Conservation (phyloP, 1,140 invertebrate genomes). For the Pemphigus obesinymphae region DNA sequence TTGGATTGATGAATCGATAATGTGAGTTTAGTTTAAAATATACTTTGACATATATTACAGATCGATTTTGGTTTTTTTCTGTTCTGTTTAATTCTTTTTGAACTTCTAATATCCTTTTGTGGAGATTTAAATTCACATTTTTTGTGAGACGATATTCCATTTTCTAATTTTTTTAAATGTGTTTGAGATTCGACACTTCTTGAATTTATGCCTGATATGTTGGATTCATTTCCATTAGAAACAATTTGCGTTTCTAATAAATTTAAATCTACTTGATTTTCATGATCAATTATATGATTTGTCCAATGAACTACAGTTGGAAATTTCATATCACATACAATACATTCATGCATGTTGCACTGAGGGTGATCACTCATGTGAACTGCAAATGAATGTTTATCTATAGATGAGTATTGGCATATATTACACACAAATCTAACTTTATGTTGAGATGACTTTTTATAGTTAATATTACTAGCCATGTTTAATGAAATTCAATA, state of each 20-base stretch:
- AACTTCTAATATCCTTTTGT: too few relatives aligned
- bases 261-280: background rate
- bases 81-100: background rate
- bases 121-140: background rate
- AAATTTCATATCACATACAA: background rate
- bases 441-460: background rate
- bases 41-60: background rate
- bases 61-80: background rate
- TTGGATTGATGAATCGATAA: background rate
- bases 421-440: background rate
- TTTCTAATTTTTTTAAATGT: background rate
- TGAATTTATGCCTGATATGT: background rate
- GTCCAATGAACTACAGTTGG: background rate
- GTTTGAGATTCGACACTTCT: background rate
- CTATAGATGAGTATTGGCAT: background rate
- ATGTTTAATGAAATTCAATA: background rate
- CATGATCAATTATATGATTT: background rate
- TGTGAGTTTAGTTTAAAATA: background rate
- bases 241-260: background rate
- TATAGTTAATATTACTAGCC: background rate
- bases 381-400: conserved; percentile 7
- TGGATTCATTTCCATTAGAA: background rate
- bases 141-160: background rate
- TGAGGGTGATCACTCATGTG: background rate
- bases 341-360: background rate